Percentiles rank a stretch among this genome's conserved stretches.
These are phyloP conservation scores for Ageneiosus marmoratus DNA, from an alignment of 2,113 vertebrate genomes.

Conservation along the genomic window DNA sequence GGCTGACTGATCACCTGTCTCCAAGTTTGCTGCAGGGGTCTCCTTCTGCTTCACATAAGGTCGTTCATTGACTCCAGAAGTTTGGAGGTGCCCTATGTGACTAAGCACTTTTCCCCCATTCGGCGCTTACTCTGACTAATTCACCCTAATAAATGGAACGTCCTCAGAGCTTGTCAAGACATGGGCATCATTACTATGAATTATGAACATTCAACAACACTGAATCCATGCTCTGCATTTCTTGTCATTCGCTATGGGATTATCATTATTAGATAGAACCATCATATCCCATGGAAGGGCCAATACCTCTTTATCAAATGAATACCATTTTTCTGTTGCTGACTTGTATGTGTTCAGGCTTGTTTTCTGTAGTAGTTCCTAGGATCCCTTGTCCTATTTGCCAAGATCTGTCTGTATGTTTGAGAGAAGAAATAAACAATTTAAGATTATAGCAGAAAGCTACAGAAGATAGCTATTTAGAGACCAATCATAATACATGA, in stretches of 20 bases:
- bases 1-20: constrained; percentile 73
- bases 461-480: constrained; percentile 27
- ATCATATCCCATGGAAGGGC: constrained; percentile 20
- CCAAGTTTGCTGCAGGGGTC: constrained; percentile 65
- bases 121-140: constrained; percentile 49
- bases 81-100: constrained; percentile 67
- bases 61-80: constrained; percentile 69
- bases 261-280: constrained; percentile 6
- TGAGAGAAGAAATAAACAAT: constrained; percentile 62
- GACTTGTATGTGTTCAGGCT: constrained; percentile 36
- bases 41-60: constrained; percentile 67
- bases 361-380: constrained; percentile 37
- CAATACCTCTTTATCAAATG: not conserved
- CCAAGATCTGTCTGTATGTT: constrained; percentile 50
- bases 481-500: constrained; percentile 29
- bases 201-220: constrained; percentile 39
- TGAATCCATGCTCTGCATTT: constrained; percentile 24
- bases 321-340: constrained; percentile 16
- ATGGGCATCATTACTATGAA: constrained; percentile 45
- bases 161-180: constrained; percentile 50
- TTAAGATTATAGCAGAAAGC: constrained; percentile 47
- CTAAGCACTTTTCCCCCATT: constrained; percentile 67
- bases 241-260: constrained; percentile 12
- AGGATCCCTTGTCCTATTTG: constrained; percentile 46
- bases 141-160: constrained; percentile 53